Conservation (phyloP, 64 coral and sea anemone species). For the Porites lutea region DNA sequence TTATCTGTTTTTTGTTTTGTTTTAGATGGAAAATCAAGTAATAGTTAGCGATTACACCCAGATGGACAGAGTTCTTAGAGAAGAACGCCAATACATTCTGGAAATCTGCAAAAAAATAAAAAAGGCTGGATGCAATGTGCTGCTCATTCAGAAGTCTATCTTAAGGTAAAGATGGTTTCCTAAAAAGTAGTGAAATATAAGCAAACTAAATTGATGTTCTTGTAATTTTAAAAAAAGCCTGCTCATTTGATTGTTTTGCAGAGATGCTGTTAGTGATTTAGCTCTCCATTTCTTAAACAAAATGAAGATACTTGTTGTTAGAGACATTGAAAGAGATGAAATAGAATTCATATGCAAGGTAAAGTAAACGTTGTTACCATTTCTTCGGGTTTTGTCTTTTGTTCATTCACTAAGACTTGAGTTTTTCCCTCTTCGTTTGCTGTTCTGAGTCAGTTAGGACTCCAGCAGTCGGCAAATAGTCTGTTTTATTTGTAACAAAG, state of each 20-base stretch:
- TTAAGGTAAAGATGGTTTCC: constrained; percentile 62
- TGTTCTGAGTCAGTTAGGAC: too few relatives aligned
- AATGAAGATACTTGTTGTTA: constrained; percentile 99
- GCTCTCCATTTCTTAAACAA: constrained; percentile 96
- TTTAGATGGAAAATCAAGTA: constrained; percentile 99
- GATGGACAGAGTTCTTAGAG: constrained; percentile 95
- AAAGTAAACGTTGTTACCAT: neutral
- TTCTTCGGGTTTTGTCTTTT: too few relatives aligned
- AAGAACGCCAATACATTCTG: constrained; percentile 96
- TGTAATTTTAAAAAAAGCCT: too few relatives aligned
- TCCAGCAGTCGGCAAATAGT: too few relatives aligned
- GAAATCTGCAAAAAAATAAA: constrained; percentile 99
- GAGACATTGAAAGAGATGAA: constrained; percentile 97
- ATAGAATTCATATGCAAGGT: constrained; percentile 99
- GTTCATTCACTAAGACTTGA: too few relatives aligned
- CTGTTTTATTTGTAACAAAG: too few relatives aligned
- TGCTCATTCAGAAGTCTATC: constrained; percentile 98
- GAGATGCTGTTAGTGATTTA: constrained; percentile 98
- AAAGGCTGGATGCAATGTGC: constrained; percentile 98
- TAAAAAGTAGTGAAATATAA: neutral
- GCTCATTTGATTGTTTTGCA: constrained; percentile 26
- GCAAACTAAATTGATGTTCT: too few relatives aligned
- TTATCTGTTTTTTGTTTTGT: neutral
- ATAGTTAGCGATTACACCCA: constrained; percentile 98
- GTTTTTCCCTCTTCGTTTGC: too few relatives aligned